Conservation (phyloP, 2,113 vertebrate genomes). For the Pterophyllum scalare region DNA sequence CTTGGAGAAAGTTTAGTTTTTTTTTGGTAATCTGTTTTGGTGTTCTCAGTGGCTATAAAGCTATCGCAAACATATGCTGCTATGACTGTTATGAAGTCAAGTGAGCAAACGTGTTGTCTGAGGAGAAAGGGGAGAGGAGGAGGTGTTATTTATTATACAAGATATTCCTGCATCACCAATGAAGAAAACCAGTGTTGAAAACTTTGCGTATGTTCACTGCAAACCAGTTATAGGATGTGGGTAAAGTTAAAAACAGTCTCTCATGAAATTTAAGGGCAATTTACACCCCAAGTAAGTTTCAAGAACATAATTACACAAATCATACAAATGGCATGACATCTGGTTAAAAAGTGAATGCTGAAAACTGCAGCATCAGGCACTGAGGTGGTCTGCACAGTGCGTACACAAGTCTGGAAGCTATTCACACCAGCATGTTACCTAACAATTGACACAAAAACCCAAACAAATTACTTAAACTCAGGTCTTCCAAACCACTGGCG, state of each 20-base stretch:
- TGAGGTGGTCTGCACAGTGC: slow-evolving; percentile 41
- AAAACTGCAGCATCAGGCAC: slow-evolving; percentile 34
- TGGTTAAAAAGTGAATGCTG: slow-evolving; percentile 52
- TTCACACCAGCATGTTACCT: slow-evolving; percentile 62
- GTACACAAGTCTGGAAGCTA: slow-evolving; percentile 53
- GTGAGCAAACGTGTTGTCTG: slow-evolving; percentile 31
- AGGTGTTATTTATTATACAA: slow-evolving; percentile 12
- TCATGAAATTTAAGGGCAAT: slow-evolving; percentile 34
- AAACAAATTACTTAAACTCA: slow-evolving; percentile 55
- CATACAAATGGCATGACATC: slow-evolving; percentile 53
- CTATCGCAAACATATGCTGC: slow-evolving; percentile 47
- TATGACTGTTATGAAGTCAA: slow-evolving; percentile 38
- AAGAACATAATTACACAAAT: slow-evolving; percentile 54
- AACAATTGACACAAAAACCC: slow-evolving; percentile 67
- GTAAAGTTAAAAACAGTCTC: slow-evolving; percentile 28
- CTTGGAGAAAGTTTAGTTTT: slow-evolving; percentile 60
- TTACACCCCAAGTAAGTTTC: slow-evolving; percentile 43
- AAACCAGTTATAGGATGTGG: slow-evolving; percentile 36
- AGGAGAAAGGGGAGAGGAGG: neutral
- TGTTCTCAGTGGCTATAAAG: slow-evolving; percentile 45
- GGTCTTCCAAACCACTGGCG: slow-evolving; percentile 60
- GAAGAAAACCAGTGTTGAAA: slow-evolving; percentile 31
- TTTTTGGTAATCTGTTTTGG: slow-evolving; percentile 62
- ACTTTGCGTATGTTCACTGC: slow-evolving; percentile 40
- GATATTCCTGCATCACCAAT: neutral